Base-by-base conservation (phyloP, 2,797 vertebrate genomes). In the Pagetopsis macropterus region DNA sequence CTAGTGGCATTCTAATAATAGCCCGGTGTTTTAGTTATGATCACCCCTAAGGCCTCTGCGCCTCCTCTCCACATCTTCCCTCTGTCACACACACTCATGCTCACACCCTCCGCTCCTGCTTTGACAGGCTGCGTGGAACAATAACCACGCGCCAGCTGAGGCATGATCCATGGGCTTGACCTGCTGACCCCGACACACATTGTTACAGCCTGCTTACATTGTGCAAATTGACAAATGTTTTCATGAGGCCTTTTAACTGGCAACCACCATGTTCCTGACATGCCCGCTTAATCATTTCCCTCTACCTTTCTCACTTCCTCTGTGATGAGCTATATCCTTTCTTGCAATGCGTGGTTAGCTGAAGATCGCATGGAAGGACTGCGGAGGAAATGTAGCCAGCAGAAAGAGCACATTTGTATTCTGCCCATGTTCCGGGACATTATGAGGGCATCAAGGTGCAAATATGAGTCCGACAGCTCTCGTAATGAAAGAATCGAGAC, bases 391-490 rank as follows among this genome's bases (percentile, higher is more conserved):
- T 71, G 23, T 54, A 65, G 75, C 70, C 66, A 61, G 81, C 0
- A 19, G 57, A 78, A 85, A 59, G 76, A 81, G 73, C 74, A 84
- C 94, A 95, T 96, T 94, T 91, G 92, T 94, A 96, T 95, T 96
- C 95, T 87, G 85, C 93, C 86, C 91, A 87, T 94, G 95, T 92
- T 94, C 92, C 91, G 84, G 93, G 94, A 96, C 95, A 97, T 98
- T 97, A 97, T 94, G 93, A 93, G 94, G 89, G 95, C 95, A 96
- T 97, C 96, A 96, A 96, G 95, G 95, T 95, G 96, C 95, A 96
- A 96, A 97, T 97, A 96, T 95, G 94, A 95, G 96, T 96, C 94
- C 94, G 96, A 96, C 97, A 96, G 96, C 95, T 96, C 95, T 96
- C 96, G 96, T 97, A 96, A 96, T 95, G 94, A 95, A 95, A 94